A percentile compares a stretch with the other conserved stretches of the same genome.
These are phyloP conservation scores for Anser brachyrhynchus DNA, from an alignment of 2,113 vertebrate species.

Conservation along the genomic window DNA sequence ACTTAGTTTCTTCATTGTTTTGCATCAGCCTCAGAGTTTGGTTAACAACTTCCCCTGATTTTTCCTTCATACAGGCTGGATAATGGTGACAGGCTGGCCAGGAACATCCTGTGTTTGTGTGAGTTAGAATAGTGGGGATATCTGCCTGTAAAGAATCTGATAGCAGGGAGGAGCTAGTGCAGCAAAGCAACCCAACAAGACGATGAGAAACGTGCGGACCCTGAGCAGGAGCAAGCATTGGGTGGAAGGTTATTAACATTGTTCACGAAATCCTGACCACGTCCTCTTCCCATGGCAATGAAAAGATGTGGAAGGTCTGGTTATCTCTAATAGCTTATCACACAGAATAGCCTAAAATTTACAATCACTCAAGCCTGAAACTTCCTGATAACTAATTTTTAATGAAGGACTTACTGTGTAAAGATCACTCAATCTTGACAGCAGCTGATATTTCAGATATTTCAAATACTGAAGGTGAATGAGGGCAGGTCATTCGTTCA, in stretches of 20 bases:
- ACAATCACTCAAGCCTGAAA: background rate
- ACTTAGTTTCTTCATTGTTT: constrained; percentile 93
- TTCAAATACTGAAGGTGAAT: accelerated
- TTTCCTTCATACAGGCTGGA: constrained; percentile 83
- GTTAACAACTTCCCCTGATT: constrained; percentile 91
- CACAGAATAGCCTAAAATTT: background rate
- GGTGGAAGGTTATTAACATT: constrained; percentile 51
- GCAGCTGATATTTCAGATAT: background rate
- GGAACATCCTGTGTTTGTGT: constrained; percentile 99
- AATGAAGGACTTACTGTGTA: background rate
- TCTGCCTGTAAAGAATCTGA: constrained; percentile 68
- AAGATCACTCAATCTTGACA: background rate
- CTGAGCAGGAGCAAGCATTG: background rate
- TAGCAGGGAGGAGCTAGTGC: constrained; percentile 51
- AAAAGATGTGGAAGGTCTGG: constrained; percentile 60
- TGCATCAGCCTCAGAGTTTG: constrained; percentile 70
- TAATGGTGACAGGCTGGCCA: constrained; percentile 89
- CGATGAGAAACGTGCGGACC: constrained; percentile 31
- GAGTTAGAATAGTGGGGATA: constrained; percentile 88
- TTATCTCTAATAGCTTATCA: constrained; percentile 38
- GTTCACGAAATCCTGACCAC: constrained; percentile 60
- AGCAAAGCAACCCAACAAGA: constrained; percentile 42
- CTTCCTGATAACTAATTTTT: background rate
- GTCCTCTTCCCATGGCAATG: constrained; percentile 65
- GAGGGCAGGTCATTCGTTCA: background rate